Percentiles rank a stretch among this genome's conserved stretches.
Conservation (phyloP, 53 echinoderm and acorn worm species). For the Temnopleurus reevesii region DNA sequence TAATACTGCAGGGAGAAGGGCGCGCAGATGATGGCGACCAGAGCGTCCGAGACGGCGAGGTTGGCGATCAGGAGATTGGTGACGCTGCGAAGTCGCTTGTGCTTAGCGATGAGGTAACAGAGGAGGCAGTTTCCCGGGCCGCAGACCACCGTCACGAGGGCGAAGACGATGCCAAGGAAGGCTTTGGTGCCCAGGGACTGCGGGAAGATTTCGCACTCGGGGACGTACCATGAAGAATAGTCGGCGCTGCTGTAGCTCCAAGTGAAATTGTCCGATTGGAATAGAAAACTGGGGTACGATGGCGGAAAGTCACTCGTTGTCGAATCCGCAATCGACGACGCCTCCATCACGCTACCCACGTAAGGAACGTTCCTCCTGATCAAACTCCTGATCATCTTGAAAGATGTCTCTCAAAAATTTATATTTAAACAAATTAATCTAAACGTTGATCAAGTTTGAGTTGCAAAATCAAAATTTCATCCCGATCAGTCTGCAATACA, state of each 20-base stretch:
- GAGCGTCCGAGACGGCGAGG: conserved; percentile 88
- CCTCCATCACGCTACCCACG: conserved; percentile 6
- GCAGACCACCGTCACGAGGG: conserved; percentile 78
- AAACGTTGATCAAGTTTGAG: not conserved
- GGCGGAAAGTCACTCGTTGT: not conserved
- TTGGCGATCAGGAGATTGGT: conserved; percentile 96
- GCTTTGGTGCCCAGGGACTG: conserved; percentile 56
- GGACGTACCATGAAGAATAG: not conserved
- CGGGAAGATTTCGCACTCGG: conserved; percentile 44
- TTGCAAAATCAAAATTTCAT: not conserved
- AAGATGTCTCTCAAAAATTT: not conserved
- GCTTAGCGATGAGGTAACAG: conserved; percentile 78
- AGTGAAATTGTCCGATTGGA: not conserved
- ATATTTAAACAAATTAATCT: not conserved
- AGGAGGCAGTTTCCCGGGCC: conserved; percentile 89
- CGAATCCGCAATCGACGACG: not conserved
- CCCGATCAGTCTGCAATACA: not conserved
- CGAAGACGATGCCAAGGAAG: conserved; percentile 73
- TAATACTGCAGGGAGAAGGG: conserved; percentile 82
- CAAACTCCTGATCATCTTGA: conserved; percentile 3
- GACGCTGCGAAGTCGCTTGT: conserved; percentile 83
- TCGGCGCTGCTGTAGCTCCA: conserved; percentile 9
- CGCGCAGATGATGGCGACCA: conserved; percentile 86
- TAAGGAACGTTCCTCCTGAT: not conserved
- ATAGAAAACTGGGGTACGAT: not conserved